phyloP scores from a whole-genome alignment of 64 coral and sea anemone genomes.

The Actinia tenebrosa region DNA sequence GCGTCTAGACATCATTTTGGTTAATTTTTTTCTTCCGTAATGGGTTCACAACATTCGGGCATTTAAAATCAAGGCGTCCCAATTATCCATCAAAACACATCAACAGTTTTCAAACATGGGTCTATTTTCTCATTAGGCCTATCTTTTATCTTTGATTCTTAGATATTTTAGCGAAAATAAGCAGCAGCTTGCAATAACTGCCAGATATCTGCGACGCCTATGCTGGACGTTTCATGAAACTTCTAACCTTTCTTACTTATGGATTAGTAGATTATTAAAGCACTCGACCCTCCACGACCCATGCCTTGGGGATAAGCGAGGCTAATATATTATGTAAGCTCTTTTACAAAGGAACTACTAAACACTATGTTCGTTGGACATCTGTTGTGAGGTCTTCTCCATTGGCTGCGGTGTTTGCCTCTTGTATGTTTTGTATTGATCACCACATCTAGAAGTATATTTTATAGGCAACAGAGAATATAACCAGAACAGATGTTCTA shows the following conservation, averaged over 20 bases:
- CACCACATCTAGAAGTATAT: neutral
- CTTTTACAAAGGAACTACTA: neutral
- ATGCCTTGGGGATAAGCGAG: slow-evolving; percentile 1
- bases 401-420: neutral
- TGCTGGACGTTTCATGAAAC: neutral
- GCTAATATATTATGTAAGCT: neutral
- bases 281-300: neutral
- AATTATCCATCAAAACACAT: neutral
- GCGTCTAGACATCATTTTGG: too few species aligned
- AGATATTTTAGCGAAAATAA: neutral
- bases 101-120: neutral
- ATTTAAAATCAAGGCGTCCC: too few species aligned
- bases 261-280: neutral
- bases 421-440: neutral
- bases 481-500: neutral
- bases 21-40: too few species aligned
- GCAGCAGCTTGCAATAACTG: neutral
- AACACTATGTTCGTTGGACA: neutral
- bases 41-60: too few species aligned
- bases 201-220: neutral
- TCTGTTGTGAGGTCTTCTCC: neutral
- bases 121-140: neutral
- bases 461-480: neutral
- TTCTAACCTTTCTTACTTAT: neutral
- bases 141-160: neutral